phyloP scores from a whole-genome alignment of 2,113 vertebrate genomes.

The Callithrix jacchus region DNA sequence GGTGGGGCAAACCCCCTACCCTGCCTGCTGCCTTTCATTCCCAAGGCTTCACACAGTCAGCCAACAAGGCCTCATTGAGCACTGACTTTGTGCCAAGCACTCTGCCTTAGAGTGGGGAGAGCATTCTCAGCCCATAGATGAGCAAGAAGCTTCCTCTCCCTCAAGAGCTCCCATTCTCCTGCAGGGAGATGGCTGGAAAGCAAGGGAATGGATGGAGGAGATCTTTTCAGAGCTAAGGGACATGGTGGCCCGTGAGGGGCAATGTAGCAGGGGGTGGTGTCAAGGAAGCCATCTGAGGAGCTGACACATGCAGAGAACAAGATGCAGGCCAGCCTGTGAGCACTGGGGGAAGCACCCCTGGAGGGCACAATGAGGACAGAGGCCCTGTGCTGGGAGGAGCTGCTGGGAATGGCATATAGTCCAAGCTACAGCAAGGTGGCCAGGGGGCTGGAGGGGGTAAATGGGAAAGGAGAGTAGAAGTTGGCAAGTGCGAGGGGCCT shows the following conservation, averaged over 20 bases:
- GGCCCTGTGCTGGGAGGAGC: neutral
- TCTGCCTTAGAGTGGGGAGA: neutral
- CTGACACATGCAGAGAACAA: neutral
- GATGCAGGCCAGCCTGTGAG: neutral
- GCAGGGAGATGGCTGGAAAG: neutral
- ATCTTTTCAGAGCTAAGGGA: neutral
- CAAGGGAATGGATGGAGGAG: neutral
- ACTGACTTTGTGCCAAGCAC: no score
- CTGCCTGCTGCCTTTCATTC: neutral
- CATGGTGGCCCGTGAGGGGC: neutral
- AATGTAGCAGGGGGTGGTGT: neutral
- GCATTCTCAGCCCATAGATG: neutral
- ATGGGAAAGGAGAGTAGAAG: neutral
- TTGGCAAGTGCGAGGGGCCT: neutral
- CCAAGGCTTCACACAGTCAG: neutral
- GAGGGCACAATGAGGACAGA: neutral
- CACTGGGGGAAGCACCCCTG: neutral
- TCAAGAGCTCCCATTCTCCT: neutral
- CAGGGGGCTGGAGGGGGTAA: neutral
- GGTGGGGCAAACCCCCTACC: rapidly evolving
- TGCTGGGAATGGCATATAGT: neutral
- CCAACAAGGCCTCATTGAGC: neutral
- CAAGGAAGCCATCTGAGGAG: neutral
- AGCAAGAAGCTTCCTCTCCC: neutral
- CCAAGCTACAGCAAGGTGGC: neutral